These are phyloP conservation scores for Solea solea DNA, from an alignment of 2,113 vertebrate genomes.

Conservation along the genomic window DNA sequence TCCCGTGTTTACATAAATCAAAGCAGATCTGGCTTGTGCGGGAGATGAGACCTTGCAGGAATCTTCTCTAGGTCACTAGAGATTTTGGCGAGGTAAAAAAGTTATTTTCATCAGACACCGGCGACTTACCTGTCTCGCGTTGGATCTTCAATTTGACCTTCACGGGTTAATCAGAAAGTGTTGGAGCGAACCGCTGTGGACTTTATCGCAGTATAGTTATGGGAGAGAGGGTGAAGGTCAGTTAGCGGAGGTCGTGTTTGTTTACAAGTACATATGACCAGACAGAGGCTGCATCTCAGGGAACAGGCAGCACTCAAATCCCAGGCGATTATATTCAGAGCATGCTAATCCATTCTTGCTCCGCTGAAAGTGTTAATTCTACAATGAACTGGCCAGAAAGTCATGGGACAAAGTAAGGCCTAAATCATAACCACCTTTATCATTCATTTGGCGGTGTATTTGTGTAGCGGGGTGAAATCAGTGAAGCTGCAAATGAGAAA, in stretches of 20 bases:
- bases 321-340: constrained; percentile 13
- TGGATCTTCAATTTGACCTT: constrained; percentile 42
- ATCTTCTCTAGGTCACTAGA: not conserved
- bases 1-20: not conserved
- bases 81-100: not conserved
- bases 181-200: constrained; percentile 2
- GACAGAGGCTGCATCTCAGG: constrained; percentile 9
- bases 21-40: not conserved
- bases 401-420: not conserved
- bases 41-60: not conserved
- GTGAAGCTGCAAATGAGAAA: no score
- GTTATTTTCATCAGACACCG: constrained; percentile 22
- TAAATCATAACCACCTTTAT: no score
- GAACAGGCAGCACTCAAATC: not conserved
- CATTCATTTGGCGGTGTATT: no score
- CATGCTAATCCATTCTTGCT: not conserved
- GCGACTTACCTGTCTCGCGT: constrained; percentile 15
- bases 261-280: constrained; percentile 25
- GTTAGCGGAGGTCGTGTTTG: constrained; percentile 28
- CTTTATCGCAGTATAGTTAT: constrained; percentile 35
- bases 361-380: not conserved
- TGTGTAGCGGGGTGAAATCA: no score
- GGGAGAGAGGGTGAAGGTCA: constrained; percentile 26
- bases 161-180: constrained; percentile 30
- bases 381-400: not conserved